These are phyloP conservation scores for Platypus cylindrus DNA, from an alignment of 2,888 invertebrate genomes.

Conservation along the genomic window DNA sequence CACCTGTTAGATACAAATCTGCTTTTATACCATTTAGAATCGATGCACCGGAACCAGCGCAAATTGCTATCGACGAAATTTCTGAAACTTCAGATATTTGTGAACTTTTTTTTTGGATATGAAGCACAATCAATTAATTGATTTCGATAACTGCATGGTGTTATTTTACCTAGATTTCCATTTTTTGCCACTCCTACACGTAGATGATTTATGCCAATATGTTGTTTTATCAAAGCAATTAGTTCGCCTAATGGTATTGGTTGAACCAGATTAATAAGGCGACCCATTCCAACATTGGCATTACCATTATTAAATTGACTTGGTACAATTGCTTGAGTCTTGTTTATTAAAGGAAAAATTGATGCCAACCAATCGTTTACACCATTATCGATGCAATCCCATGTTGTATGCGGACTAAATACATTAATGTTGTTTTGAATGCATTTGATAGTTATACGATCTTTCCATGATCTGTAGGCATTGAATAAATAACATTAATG, in stretches of 20 bases:
- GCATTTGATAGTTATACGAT: constrained; percentile 66
- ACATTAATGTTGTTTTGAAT: constrained; percentile 75
- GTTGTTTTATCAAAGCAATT: constrained; percentile 53
- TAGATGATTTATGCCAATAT: constrained; percentile 55
- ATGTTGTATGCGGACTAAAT: constrained; percentile 87
- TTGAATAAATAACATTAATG: constrained; percentile 1
- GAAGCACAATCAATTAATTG: background rate
- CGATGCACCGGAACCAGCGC: constrained; percentile 81
- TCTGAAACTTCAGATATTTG: no score
- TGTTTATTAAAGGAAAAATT: constrained; percentile 39
- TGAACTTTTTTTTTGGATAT: constrained; percentile 1
- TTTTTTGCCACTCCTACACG: constrained; percentile 54
- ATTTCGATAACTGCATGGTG: background rate
- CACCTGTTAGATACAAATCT: constrained; percentile 78
- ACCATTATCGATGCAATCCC: constrained; percentile 73
- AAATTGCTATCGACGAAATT: constrained; percentile 55
- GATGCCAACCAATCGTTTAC: constrained; percentile 89
- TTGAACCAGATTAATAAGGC: constrained; percentile 40
- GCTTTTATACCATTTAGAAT: constrained; percentile 58
- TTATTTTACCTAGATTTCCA: constrained; percentile 24
- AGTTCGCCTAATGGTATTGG: constrained; percentile 46
- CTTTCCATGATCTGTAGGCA: constrained; percentile 54
- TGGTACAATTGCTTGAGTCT: constrained; percentile 21
- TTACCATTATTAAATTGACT: constrained; percentile 31
- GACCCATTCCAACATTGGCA: constrained; percentile 41